Conservation (phyloP, 1,140 invertebrate species). For the Ceratoteleas bidentatus region DNA sequence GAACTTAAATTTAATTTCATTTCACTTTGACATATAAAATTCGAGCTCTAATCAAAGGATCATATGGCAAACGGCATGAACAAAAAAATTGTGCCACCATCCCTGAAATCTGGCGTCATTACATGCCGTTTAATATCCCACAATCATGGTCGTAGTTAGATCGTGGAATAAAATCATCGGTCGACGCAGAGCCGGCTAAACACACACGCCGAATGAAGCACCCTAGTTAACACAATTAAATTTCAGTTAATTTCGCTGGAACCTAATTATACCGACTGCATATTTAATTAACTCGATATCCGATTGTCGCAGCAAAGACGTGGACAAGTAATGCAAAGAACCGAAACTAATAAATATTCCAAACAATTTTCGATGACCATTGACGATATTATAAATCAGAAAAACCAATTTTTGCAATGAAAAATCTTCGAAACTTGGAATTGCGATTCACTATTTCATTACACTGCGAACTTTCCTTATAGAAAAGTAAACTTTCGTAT, state of each 20-base stretch:
- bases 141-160: slow-evolving; percentile 9
- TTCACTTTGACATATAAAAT: slow-evolving; percentile 40
- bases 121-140: slow-evolving; percentile 8
- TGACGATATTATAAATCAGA: too few relatives aligned
- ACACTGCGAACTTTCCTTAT: too few relatives aligned
- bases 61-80: slow-evolving; percentile 4
- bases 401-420: too few relatives aligned
- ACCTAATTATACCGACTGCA: slow-evolving; percentile 29
- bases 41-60: slow-evolving; percentile 35
- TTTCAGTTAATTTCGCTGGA: slow-evolving; percentile 30
- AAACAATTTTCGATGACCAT: too few relatives aligned
- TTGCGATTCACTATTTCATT: too few relatives aligned
- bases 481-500: too few relatives aligned
- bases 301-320: slow-evolving; percentile 11
- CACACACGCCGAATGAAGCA: background rate
- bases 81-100: slow-evolving; percentile 21
- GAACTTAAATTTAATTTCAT: slow-evolving; percentile 43
- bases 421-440: too few relatives aligned
- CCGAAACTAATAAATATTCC: too few relatives aligned
- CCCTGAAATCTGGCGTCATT: slow-evolving; percentile 10
- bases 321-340: background rate
- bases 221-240: slow-evolving; percentile 34
- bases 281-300: slow-evolving; percentile 25
- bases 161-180: slow-evolving; percentile 23
- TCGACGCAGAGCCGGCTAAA: background rate